These are phyloP conservation scores for Rhegmatorhina hoffmannsi DNA, from an alignment of 2,113 vertebrate genomes.

Conservation along the genomic window DNA sequence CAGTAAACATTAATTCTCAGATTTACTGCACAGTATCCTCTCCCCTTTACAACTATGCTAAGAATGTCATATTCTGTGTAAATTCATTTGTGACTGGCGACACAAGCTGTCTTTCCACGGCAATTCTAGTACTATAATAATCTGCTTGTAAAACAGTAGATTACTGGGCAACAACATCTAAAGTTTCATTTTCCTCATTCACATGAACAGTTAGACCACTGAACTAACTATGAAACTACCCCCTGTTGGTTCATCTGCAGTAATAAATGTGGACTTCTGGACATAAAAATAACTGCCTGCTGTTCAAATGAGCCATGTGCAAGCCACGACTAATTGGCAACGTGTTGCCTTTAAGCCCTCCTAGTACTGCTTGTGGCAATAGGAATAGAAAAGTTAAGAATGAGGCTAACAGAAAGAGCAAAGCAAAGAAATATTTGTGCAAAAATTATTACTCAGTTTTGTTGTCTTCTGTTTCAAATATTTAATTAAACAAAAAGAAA, in stretches of 20 bases:
- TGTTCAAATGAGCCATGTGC: neutral
- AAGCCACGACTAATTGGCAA: conserved; percentile 1
- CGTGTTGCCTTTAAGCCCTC: neutral
- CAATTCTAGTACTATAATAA: neutral
- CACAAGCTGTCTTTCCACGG: neutral
- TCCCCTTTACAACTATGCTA: neutral
- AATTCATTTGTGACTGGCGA: neutral
- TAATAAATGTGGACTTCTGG: neutral
- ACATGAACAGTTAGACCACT: neutral
- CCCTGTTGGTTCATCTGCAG: conserved; percentile 2
- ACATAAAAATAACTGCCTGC: conserved; percentile 3
- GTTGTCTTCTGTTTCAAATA: neutral
- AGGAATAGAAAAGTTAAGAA: neutral
- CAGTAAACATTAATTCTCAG: neutral
- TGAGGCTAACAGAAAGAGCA: neutral
- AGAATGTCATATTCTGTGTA: neutral
- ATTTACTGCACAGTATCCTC: neutral
- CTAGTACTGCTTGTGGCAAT: neutral
- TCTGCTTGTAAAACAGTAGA: neutral
- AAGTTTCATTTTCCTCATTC: conserved; percentile 4
- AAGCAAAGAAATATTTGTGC: neutral
- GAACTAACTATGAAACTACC: neutral
- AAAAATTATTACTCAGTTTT: neutral
- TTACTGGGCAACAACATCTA: neutral
- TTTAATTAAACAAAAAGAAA: neutral